phyloP scores from a whole-genome alignment of 2,888 invertebrate species.

The Drosophila niveifrons region DNA sequence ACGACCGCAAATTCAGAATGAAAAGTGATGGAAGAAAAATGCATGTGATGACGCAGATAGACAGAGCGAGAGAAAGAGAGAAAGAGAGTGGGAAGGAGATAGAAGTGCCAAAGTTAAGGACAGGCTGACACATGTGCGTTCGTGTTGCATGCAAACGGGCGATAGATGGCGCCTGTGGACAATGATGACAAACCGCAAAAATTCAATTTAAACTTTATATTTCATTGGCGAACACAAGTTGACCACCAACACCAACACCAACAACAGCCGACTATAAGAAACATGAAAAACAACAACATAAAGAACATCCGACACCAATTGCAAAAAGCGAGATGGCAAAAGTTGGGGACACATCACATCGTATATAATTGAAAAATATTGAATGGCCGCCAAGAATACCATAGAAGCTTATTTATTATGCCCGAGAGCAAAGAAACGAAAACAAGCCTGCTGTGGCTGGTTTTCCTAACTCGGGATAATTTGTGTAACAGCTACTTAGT shows the following conservation, averaged over 20 bases:
- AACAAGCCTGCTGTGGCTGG: not conserved
- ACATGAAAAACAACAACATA: constrained; percentile 8
- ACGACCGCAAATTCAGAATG: constrained; percentile 39
- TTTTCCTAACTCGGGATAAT: constrained; percentile 2
- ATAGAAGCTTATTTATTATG: constrained; percentile 60
- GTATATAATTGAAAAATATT: constrained; percentile 77
- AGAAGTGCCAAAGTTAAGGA: constrained; percentile 15
- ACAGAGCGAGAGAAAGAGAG: not conserved
- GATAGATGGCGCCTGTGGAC: constrained; percentile 58
- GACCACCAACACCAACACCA: constrained; percentile 37
- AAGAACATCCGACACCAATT: constrained; percentile 12
- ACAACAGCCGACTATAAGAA: constrained; percentile 38
- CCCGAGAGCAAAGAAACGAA: constrained; percentile 30
- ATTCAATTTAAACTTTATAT: constrained; percentile 78
- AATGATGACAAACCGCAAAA: constrained; percentile 79
- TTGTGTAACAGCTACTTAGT: constrained; percentile 24
- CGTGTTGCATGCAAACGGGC: constrained; percentile 24
- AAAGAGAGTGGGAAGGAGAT: not conserved
- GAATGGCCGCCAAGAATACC: constrained; percentile 51
- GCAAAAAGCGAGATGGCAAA: not conserved
- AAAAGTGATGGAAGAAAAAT: not conserved
- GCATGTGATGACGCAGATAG: not conserved
- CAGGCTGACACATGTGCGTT: constrained; percentile 16
- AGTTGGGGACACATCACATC: constrained; percentile 48
- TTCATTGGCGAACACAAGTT: constrained; percentile 66